phyloP scores from a whole-genome alignment of 2,888 invertebrate genomes.

The Omphaloscelis lunosa region DNA sequence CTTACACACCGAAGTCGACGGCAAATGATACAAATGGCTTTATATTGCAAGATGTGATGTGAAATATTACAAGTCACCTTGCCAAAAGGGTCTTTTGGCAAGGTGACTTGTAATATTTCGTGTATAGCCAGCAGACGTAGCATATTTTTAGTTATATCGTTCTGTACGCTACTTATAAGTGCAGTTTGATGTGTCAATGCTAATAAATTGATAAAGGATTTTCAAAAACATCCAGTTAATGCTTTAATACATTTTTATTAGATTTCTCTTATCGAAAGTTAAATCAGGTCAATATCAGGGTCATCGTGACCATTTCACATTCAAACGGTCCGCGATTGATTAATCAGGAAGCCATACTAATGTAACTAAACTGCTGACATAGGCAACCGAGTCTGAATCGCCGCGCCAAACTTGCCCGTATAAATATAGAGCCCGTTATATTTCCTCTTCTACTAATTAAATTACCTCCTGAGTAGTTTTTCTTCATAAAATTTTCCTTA shows the following conservation, averaged over 20 bases:
- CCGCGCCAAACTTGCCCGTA: background rate
- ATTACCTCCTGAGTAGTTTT: constrained; percentile 7
- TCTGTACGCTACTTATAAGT: background rate
- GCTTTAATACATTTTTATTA: background rate
- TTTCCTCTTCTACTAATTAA: constrained; percentile 23
- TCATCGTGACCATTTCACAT: constrained; percentile 5
- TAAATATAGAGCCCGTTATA: constrained; percentile 2
- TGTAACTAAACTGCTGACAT: constrained; percentile 30
- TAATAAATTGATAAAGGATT: background rate
- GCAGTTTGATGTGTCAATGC: background rate
- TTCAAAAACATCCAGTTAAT: background rate
- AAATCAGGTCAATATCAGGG: background rate
- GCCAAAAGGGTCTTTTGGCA: background rate
- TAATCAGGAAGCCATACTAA: constrained; percentile 30
- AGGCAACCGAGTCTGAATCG: background rate
- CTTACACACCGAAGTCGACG: background rate
- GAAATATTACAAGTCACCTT: no score
- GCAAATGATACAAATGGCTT: background rate
- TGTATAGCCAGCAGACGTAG: background rate
- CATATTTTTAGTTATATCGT: background rate
- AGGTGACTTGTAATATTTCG: background rate
- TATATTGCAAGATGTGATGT: background rate
- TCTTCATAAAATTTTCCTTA: constrained; percentile 23
- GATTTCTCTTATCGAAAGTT: background rate
- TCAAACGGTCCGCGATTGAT: background rate